These are phyloP conservation scores for Drosophila lini DNA, from an alignment of 1,140 invertebrate species.

Conservation along the genomic window DNA sequence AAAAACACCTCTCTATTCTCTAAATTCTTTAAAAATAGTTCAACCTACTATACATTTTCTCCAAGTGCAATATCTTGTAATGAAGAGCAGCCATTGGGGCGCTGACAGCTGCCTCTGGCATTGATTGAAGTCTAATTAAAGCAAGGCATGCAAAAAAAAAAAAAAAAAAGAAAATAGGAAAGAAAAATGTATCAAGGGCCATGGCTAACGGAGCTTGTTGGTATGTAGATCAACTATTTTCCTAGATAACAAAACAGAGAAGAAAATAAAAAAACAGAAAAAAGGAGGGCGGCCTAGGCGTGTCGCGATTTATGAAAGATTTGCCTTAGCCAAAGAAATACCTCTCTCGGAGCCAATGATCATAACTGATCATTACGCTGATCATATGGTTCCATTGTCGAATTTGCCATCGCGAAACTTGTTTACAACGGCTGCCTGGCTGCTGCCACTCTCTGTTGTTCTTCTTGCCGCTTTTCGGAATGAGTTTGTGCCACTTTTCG, in stretches of 20 bases:
- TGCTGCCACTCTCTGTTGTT: conserved; percentile 19
- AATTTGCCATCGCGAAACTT: conserved; percentile 74
- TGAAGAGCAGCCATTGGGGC: conserved; percentile 49
- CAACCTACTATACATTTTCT: not conserved
- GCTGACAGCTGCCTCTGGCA: conserved; percentile 62
- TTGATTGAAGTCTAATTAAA: conserved; percentile 82
- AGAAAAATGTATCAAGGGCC: conserved; percentile 41
- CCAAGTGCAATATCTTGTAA: not conserved
- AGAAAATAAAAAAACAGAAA: conserved; percentile 13
- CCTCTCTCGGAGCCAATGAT: conserved; percentile 57
- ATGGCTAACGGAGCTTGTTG: conserved; percentile 46
- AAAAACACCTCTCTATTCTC: no score
- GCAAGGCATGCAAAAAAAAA: conserved; percentile 46
- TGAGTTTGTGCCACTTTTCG: conserved; percentile 80
- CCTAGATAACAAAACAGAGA: conserved; percentile 5
- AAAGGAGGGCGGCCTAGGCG: conserved; percentile 38
- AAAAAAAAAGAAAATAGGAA: not conserved
- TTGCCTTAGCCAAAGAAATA: conserved; percentile 21
- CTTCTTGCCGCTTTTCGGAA: conserved; percentile 57
- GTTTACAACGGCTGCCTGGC: conserved; percentile 49
- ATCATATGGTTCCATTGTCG: conserved; percentile 82
- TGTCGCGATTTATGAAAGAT: conserved; percentile 57
- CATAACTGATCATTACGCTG: conserved; percentile 79
- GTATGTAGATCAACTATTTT: conserved; percentile 62
- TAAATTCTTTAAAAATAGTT: not conserved